Base-by-base conservation (phyloP, 2,797 vertebrate species). In the Echeneis naucrates region DNA sequence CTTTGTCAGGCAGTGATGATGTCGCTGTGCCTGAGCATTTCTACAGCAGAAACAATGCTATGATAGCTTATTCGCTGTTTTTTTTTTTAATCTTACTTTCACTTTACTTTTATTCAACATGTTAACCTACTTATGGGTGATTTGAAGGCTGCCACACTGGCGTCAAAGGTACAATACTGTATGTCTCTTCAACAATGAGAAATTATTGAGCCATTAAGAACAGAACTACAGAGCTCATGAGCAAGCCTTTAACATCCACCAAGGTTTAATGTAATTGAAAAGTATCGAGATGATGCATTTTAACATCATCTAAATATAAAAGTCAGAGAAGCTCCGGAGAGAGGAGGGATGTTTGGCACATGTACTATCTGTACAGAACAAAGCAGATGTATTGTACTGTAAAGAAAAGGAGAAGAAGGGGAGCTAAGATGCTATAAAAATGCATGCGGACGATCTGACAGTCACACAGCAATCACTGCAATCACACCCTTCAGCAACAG, bases 391-490 rank as follows among this genome's bases (percentile, higher is more conserved):
- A 52, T 72, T 44, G 37, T 24, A 45, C 19, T 58, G 60, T 61
- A 58, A 73, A 67, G 48, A 24, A 38, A 40, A 33, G 40, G 10
- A 10, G 12, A 60, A 3, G 44, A 33, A 54, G 52, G 72, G 21
- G 42, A 71, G 40, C 11, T 52, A 60, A 83, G 64, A 83, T 71
- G 51, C 70, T 30, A 83, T 88, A 78, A 87, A 87, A 87, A 85
- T 83, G 77, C 72, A 88, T 52, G 68, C 84, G 72, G 37, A 48
- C 77, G 82, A 84, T 85, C 77, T 71, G 80, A 87, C 74, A 78
- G 68, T 54, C 75, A 71, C 59, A 57, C 59, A 52, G 81, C 72
- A 63, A 82, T 75, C 10, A 21, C 57, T 44, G 47, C 76, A 80
- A 89, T 88, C 82, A 72, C 75, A 77, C 72, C 78, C 74, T 81